Percentiles rank a stretch among this genome's conserved stretches.
Evolutionary conservation across 2,113 vertebrate genomes (phyloP).

Genomic region (Syngnathus scovelli): DNA sequence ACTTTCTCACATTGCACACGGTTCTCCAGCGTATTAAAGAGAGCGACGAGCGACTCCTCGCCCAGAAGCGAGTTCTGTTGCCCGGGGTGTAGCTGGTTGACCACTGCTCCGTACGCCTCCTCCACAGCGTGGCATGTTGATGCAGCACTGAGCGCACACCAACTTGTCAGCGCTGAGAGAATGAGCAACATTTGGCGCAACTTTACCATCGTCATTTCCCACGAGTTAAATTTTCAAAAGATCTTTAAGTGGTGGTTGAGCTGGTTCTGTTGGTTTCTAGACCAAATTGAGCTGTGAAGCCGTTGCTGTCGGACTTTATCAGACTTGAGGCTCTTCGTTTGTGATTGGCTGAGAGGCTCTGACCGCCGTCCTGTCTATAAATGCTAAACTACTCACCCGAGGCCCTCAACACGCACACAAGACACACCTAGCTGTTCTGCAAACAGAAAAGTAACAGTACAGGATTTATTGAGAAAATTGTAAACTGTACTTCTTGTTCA

Average conservation of each 20-base stretch:
- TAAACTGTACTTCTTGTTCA: too few species aligned
- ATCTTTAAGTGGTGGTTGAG: not conserved
- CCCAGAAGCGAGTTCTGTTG: constrained; percentile 43
- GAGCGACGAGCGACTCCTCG: constrained; percentile 42
- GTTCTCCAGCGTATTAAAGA: constrained; percentile 68
- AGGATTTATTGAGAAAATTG: too few species aligned
- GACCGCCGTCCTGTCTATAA: constrained; percentile 12
- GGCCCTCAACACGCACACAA: not conserved
- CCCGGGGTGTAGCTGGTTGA: constrained; percentile 52
- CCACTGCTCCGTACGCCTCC: constrained; percentile 42
- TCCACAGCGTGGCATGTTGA: constrained; percentile 34
- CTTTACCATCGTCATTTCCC: not conserved
- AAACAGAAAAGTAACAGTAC: too few species aligned
- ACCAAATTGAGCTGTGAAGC: constrained; percentile 6
- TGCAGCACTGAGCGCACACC: constrained; percentile 16
- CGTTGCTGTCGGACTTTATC: constrained; percentile 15
- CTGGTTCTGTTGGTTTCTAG: constrained; percentile 2
- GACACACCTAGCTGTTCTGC: too few species aligned
- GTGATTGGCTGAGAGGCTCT: constrained; percentile 58
- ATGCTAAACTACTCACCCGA: constrained; percentile 8
- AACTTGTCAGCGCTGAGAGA: constrained; percentile 9
- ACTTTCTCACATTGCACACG: constrained; percentile 74
- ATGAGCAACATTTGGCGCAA: constrained; percentile 1
- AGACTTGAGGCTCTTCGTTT: constrained; percentile 11
- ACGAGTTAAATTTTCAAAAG: not conserved